Evolutionary conservation across 2,797 vertebrate genomes (phyloP), one percentile per base, ranked within the genome.

Genomic region (Leuciscus waleckii): DNA sequence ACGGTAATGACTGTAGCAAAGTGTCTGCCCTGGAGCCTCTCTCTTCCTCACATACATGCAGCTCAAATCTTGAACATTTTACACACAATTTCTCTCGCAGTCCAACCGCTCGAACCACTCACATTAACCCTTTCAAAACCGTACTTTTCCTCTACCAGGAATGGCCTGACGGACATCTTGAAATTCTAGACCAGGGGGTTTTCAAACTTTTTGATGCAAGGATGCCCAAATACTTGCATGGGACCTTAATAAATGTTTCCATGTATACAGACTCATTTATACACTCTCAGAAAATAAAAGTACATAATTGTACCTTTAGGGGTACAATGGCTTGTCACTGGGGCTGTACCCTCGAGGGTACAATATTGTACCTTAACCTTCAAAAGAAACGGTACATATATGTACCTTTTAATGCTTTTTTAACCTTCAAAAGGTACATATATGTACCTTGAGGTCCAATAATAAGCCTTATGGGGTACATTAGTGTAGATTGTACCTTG

Each of bases 31-130:
- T 67, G 77, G 69, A 80, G 84, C 77, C 11, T 51, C 56, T 61
- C 68, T 49, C 39, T 46, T 73, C 51, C 56, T 74, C 68, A 65
- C 77, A 63, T 32, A 58, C 65, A 69, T 65, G 56, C 68, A 79
- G 81, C 61, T 81, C 63, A 80, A 79, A 87, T 83, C 82, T 87
- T 43, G 13, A 43, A 68, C 80, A 75, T 87, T 87, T 86, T 76
- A 88, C 86, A 88, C 84, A 79, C 77, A 26, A 85, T 87, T 89
- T 90, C 87, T 78, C 82, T 81, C 80, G 26, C 84, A 79, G 76
- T 54, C 74, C 49, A 58, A 67, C 41, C 49, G 63, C 37, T 69
- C 39, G 19, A 84, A 54, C 35, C 5, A 29, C 61, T n/a, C 9
- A 41, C 0, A 37, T 87, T 88, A 90, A 87, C 84, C 84, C 87